Evolutionary conservation across 2,888 invertebrate species (phyloP).

Genomic region (Hirudinaria manillensis): DNA sequence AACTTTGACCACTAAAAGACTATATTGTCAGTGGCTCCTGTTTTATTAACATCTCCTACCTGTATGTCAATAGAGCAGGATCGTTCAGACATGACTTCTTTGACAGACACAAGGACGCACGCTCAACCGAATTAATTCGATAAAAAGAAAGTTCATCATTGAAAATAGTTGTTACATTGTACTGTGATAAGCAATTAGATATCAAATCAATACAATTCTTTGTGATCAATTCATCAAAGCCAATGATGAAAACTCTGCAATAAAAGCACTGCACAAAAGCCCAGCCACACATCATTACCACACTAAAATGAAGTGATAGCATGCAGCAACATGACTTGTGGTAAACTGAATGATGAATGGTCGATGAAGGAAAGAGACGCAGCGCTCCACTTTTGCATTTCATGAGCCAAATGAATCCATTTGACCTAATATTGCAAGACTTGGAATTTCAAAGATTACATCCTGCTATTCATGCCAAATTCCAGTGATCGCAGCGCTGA

Average conservation of each 20-base stretch:
- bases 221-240: too few species aligned
- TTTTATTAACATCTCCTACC: constrained; percentile 18
- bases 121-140: constrained; percentile 5
- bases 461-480: too few species aligned
- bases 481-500: constrained; percentile 14
- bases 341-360: constrained; percentile 8
- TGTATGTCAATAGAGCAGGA: constrained; percentile 19
- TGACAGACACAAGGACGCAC: constrained; percentile 16
- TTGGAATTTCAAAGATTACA: too few species aligned
- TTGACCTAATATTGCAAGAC: neutral
- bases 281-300: neutral
- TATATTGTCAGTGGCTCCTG: constrained; percentile 10
- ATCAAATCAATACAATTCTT: too few species aligned
- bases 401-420: neutral
- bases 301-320: neutral
- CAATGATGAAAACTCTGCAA: too few species aligned
- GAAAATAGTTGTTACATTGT: neutral
- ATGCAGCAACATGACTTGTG: neutral
- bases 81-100: constrained; percentile 16
- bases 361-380: neutral
- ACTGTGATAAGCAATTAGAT: neutral
- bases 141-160: constrained; percentile 16
- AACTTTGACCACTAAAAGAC: constrained; percentile 9
- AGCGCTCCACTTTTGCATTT: neutral
- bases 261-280: neutral